phyloP scores from a whole-genome alignment of 1,140 invertebrate genomes.

The Brachionus angularis region DNA sequence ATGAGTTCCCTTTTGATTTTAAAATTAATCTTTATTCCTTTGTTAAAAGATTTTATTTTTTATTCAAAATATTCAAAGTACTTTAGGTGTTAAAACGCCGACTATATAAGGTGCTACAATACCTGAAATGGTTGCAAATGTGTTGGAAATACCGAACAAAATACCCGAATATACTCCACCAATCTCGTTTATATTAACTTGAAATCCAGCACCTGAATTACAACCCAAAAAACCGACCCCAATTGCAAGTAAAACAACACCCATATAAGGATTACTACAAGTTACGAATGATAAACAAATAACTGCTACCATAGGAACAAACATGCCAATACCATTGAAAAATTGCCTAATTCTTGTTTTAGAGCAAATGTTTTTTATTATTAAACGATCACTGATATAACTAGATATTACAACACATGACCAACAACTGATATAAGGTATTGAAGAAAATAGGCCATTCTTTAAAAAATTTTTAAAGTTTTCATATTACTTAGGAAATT shows the following conservation, averaged over 20 bases:
- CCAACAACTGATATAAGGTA: conserved; percentile 57
- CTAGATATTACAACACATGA: conserved; percentile 51
- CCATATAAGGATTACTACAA: conserved; percentile 31
- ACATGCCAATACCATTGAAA: conserved; percentile 47
- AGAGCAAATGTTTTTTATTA: conserved; percentile 46
- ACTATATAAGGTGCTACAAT: conserved; percentile 63
- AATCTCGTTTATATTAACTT: conserved; percentile 46
- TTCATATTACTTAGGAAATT: not conserved
- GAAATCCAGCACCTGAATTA: conserved; percentile 25
- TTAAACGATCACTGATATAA: conserved; percentile 51
- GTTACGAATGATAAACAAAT: conserved; percentile 3
- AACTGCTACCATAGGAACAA: conserved; percentile 26
- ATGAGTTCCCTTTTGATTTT: conserved; percentile 14
- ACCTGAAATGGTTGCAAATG: conserved; percentile 76
- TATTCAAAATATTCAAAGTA: not conserved
- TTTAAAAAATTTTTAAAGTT: conserved; percentile 42
- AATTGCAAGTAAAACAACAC: not conserved
- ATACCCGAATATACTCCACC: conserved; percentile 63
- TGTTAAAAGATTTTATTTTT: not conserved
- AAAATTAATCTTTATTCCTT: too few species aligned
- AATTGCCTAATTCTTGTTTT: conserved; percentile 52
- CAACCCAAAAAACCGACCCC: conserved; percentile 35
- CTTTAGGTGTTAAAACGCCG: conserved; percentile 14
- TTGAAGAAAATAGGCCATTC: conserved; percentile 57
- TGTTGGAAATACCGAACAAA: conserved; percentile 79